These are phyloP conservation scores for Baryphthengus martii DNA, from an alignment of 2,113 vertebrate genomes.

Conservation along the genomic window DNA sequence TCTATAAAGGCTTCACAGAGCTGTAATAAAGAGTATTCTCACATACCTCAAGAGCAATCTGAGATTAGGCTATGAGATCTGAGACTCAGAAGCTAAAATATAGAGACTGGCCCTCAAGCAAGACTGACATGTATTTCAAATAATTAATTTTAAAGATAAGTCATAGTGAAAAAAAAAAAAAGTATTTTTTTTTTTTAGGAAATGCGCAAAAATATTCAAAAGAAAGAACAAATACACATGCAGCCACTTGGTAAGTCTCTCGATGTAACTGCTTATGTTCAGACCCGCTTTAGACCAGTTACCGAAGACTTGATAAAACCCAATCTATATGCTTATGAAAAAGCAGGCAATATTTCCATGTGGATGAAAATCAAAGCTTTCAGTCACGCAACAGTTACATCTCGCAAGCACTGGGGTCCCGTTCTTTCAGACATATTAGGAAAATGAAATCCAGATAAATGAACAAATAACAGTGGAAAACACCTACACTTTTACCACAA, in stretches of 20 bases:
- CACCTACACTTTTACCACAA: not conserved
- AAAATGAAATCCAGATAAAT: not conserved
- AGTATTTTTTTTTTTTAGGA: too few relatives aligned
- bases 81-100: not conserved
- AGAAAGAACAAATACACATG: not conserved
- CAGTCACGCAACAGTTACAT: not conserved
- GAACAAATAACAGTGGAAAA: not conserved
- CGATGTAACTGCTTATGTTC: not conserved
- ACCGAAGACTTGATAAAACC: not conserved
- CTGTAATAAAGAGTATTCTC: slow-evolving; percentile 16
- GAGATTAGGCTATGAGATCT: not conserved
- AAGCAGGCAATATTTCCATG: not conserved
- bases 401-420: not conserved
- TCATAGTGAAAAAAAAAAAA: too few relatives aligned
- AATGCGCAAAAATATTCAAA: not conserved
- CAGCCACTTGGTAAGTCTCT: not conserved
- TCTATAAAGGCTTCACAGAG: slow-evolving; percentile 29
- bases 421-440: not conserved
- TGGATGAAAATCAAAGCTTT: not conserved
- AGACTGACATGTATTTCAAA: not conserved
- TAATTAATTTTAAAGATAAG: not conserved
- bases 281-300: not conserved
- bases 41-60: slow-evolving; percentile 10
- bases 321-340: not conserved
- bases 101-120: not conserved